These are phyloP conservation scores for Protonemura montana DNA, from an alignment of 2,888 invertebrate genomes.

Conservation along the genomic window DNA sequence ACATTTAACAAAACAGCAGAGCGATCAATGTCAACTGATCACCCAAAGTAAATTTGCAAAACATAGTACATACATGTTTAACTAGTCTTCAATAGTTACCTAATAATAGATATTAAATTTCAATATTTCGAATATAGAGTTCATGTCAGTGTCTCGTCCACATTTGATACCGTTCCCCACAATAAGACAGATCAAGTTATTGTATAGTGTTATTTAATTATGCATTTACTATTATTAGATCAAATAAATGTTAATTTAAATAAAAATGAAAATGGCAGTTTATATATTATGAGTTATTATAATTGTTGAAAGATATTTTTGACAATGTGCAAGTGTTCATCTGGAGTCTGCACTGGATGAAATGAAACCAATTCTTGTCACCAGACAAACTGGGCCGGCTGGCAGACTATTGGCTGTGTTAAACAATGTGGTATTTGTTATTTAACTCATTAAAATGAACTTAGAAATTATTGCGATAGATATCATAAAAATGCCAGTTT, in stretches of 20 bases:
- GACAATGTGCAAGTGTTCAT: constrained; percentile 26
- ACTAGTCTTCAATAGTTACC: background rate
- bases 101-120: background rate
- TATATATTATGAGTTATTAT: background rate
- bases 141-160: background rate
- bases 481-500: background rate
- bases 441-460: constrained; percentile 30
- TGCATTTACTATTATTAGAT: constrained; percentile 40
- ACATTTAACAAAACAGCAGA: background rate
- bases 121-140: background rate
- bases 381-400: background rate
- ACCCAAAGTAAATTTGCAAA: background rate
- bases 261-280: constrained; percentile 7
- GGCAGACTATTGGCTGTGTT: constrained; percentile 37
- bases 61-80: background rate
- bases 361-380: background rate
- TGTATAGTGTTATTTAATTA: constrained; percentile 38
- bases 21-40: background rate
- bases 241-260: constrained; percentile 30
- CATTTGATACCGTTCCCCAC: constrained; percentile 16
- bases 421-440: constrained; percentile 36
- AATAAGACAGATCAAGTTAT: constrained; percentile 26
- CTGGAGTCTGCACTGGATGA: constrained; percentile 13
- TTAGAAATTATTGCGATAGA: constrained; percentile 33
- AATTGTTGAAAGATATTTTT: background rate